These are phyloP conservation scores for Cheilosia grossa DNA, from an alignment of 2,888 invertebrate genomes.

Conservation along the genomic window DNA sequence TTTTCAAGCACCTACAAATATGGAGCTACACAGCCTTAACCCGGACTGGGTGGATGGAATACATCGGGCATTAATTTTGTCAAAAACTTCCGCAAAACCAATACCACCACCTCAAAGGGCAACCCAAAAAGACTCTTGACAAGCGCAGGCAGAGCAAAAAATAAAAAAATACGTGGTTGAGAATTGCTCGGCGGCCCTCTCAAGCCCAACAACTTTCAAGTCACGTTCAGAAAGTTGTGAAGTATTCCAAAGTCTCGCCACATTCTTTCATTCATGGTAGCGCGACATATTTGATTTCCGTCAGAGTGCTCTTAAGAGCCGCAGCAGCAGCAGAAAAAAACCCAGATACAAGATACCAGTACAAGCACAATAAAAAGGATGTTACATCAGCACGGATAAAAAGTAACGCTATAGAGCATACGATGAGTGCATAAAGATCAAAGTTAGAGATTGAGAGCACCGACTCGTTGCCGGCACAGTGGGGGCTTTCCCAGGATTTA, in stretches of 20 bases:
- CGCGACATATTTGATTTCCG: constrained; percentile 70
- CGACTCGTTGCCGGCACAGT: constrained; percentile 28
- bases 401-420: constrained; percentile 45
- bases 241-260: constrained; percentile 70
- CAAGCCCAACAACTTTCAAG: constrained; percentile 59
- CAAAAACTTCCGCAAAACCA: background rate
- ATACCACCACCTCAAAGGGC: background rate
- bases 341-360: constrained; percentile 20
- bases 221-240: constrained; percentile 71
- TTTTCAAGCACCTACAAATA: too few species aligned
- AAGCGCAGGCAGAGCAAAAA: constrained; percentile 2
- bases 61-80: background rate
- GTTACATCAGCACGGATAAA: constrained; percentile 43
- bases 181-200: constrained; percentile 48
- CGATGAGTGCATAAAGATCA: constrained; percentile 72
- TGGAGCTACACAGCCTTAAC: too few species aligned
- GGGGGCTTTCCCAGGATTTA: constrained; percentile 46
- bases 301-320: constrained; percentile 14
- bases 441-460: constrained; percentile 53
- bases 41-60: background rate
- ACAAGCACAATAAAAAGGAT: constrained; percentile 29
- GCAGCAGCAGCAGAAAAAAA: constrained; percentile 4
- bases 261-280: constrained; percentile 53
- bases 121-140: background rate
- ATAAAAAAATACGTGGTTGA: constrained; percentile 59